Base-by-base conservation (phyloP, 2,888 invertebrate genomes). In the Agrotis ipsilon region DNA sequence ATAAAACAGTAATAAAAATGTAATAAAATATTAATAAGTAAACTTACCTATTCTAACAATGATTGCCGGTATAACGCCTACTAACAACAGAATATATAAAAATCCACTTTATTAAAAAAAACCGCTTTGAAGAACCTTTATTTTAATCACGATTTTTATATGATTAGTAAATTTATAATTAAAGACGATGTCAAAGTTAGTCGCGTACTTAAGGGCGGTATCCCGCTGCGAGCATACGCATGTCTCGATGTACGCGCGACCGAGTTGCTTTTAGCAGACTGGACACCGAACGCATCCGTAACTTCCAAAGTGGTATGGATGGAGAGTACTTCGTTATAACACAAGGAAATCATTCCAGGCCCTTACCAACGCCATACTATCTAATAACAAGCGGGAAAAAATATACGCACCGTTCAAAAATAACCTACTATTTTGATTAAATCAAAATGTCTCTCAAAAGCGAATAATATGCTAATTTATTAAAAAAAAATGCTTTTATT, bases 241-340 rank as follows among this genome's bases (percentile, higher is more conserved):
- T 86, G 78, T 89, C 85, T 88, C 90, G 86, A 86, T 88, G 92
- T 91, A 89, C 89, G 90, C 82, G 87, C 90, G 88, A 84, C 89
- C 88, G 91, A 90, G 91, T 87, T 91, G 95, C 93, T 92, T 92
- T 91, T 87, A 90, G 87, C 89, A 90, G 91, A 95, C 95, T 95
- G 95, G 93, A 90, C 91, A 88, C 84, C 82, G 85, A 86, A 90
- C 89, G 91, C 90, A 88, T 88, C 91, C 89, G 92, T 92, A 88
- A 81, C 88, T 88, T 87, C 86, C 85, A 89, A 90, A 90, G 89
- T 86, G 85, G 86, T 87, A 83, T 87, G 82, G 86, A 88, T 85
- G 81, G 84, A 78, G 83, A 88, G 90, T 89, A 90, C 87, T 85
- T 86, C 84, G 86, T 76, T 82, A 58, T 75, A 64, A 80, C 78